phyloP scores from a whole-genome alignment of 1,140 invertebrate genomes.

The Macrosteles quadrilineatus region DNA sequence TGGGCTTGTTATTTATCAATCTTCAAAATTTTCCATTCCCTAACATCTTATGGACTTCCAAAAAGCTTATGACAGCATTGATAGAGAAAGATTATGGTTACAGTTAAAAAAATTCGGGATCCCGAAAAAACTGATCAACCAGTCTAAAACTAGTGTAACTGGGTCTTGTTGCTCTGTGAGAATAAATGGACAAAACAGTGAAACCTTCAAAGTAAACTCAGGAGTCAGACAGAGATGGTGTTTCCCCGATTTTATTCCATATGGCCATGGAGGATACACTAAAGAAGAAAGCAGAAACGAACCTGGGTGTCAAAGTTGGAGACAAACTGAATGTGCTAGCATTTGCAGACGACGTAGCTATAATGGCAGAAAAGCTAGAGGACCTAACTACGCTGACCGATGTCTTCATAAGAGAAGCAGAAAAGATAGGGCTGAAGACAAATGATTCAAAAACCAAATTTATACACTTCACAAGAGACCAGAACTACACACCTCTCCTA shows the following conservation, averaged over 20 bases:
- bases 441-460: conserved; percentile 28
- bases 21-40: too few species aligned
- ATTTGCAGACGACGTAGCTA: conserved; percentile 19
- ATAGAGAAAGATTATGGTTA: conserved; percentile 30
- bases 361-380: conserved; percentile 30
- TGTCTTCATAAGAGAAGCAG: conserved; percentile 26
- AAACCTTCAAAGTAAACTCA: conserved; percentile 25
- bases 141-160: background rate
- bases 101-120: conserved; percentile 3
- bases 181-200: conserved; percentile 26
- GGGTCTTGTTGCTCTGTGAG: background rate
- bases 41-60: background rate
- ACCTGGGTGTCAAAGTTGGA: conserved; percentile 29
- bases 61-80: conserved; percentile 33
- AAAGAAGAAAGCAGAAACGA: conserved; percentile 18
- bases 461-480: too few species aligned
- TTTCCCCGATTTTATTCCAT: conserved; percentile 36
- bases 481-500: too few species aligned
- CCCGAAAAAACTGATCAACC: background rate
- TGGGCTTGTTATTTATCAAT: too few species aligned
- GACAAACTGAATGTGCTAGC: conserved; percentile 21
- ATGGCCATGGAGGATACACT: conserved; percentile 40
- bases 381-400: conserved; percentile 10
- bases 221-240: too few species aligned
- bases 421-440: conserved; percentile 19